These are phyloP conservation scores for Sclerodermus sp. DNA, from an alignment of 2,888 invertebrate species.

Conservation along the genomic window DNA sequence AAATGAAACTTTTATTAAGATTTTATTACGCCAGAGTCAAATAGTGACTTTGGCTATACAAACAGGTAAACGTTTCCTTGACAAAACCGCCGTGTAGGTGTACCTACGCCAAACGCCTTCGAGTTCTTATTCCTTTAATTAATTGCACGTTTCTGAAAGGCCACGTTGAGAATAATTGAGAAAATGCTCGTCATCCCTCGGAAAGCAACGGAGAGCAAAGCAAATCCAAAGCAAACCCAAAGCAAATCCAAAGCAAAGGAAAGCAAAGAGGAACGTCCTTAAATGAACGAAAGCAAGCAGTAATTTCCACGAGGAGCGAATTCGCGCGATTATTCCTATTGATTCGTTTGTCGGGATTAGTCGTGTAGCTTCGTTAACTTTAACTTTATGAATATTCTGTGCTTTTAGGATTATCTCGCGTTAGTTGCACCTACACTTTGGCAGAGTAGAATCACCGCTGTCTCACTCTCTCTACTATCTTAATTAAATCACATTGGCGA, in stretches of 20 bases:
- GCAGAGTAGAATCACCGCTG: constrained; percentile 14
- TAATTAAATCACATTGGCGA: constrained; percentile 50
- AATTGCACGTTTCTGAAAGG: background rate
- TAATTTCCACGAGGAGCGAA: too few relatives aligned
- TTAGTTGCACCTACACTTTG: constrained; percentile 22
- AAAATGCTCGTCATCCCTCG: background rate
- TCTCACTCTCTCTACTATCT: constrained; percentile 31
- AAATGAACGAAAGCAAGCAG: too few relatives aligned
- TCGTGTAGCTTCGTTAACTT: too few relatives aligned
- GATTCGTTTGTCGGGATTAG: too few relatives aligned
- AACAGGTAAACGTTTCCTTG: constrained; percentile 44
- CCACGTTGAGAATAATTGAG: background rate
- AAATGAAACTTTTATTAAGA: constrained; percentile 53
- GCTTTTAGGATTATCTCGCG: background rate
- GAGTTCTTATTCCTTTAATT: background rate
- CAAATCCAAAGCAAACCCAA: too few relatives aligned
- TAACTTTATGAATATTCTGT: too few relatives aligned
- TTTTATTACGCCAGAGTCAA: constrained; percentile 45
- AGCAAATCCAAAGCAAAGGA: too few relatives aligned
- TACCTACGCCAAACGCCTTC: constrained; percentile 4
- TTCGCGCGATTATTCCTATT: too few relatives aligned
- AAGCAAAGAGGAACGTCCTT: too few relatives aligned
- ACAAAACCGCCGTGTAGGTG: constrained; percentile 26
- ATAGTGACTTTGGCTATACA: constrained; percentile 48
- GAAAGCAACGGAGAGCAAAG: too few relatives aligned